These are phyloP conservation scores for Amphipyra berbera DNA, from an alignment of 2,888 invertebrate species.

Conservation along the genomic window DNA sequence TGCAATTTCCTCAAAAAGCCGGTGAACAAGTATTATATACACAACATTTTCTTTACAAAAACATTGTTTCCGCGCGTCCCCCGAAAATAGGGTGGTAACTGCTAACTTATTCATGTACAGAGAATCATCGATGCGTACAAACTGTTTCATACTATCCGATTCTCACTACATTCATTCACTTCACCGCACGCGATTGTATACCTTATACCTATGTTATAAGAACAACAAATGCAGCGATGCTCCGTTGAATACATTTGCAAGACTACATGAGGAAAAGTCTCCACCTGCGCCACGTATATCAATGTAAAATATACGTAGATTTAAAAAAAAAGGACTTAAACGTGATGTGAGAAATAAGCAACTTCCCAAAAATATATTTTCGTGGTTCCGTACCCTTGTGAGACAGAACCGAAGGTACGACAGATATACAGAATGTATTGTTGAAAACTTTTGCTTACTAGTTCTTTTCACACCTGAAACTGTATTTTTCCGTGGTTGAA, in stretches of 20 bases:
- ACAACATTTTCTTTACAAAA: constrained; percentile 60
- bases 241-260: constrained; percentile 54
- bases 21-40: constrained; percentile 50
- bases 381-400: constrained; percentile 9
- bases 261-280: constrained; percentile 57
- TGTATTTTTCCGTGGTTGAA: constrained; percentile 14
- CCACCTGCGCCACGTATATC: constrained; percentile 71
- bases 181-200: constrained; percentile 40
- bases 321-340: constrained; percentile 66
- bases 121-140: constrained; percentile 70
- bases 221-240: constrained; percentile 37
- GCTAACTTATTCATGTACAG: constrained; percentile 72
- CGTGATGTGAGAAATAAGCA: constrained; percentile 60
- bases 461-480: constrained; percentile 24
- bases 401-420: not conserved
- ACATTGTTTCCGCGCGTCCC: constrained; percentile 58
- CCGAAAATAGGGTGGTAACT: constrained; percentile 62
- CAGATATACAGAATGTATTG: too few species aligned
- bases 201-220: constrained; percentile 47
- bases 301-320: constrained; percentile 66
- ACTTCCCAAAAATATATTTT: constrained; percentile 24
- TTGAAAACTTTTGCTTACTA: constrained; percentile 11
- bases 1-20: constrained; percentile 56
- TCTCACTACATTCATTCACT: constrained; percentile 43
- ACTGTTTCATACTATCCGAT: constrained; percentile 68